phyloP scores from a whole-genome alignment of 53 echinoderm and acorn worm species.

The Antedon mediterranea region DNA sequence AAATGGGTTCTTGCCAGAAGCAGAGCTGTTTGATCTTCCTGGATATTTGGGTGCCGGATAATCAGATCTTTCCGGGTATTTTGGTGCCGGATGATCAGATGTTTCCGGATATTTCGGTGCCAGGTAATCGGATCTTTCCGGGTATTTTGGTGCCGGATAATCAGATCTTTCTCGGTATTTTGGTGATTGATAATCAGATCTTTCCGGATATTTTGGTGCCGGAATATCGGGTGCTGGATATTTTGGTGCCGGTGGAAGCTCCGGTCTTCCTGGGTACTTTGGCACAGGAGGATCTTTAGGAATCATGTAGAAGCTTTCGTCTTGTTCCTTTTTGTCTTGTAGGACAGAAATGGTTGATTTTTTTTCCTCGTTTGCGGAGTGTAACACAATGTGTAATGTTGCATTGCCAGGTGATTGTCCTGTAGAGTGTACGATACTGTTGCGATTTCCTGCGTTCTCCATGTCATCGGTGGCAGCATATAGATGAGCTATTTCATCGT shows the following conservation, averaged over 20 bases:
- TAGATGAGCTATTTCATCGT: slow-evolving; percentile 15
- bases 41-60: too few relatives aligned
- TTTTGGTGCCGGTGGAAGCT: neutral
- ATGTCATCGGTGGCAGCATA: slow-evolving; percentile 13
- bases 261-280: neutral
- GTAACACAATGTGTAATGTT: slow-evolving; percentile 81
- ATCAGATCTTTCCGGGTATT: neutral
- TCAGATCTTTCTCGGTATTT: neutral
- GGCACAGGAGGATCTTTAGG: neutral
- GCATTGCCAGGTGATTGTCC: slow-evolving; percentile 63
- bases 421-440: slow-evolving; percentile 12
- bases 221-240: neutral
- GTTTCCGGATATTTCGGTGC: neutral
- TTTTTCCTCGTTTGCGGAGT: slow-evolving; percentile 50
- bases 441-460: neutral
- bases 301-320: slow-evolving; percentile 3
- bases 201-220: neutral
- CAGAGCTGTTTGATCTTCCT: neutral
- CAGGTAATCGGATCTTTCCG: neutral
- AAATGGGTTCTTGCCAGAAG: neutral
- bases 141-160: neutral
- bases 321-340: slow-evolving; percentile 11
- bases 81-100: neutral
- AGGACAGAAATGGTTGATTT: neutral
- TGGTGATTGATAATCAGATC: neutral